Conservation (phyloP, 2,113 vertebrate genomes). For the Formicarius rufipectus region DNA sequence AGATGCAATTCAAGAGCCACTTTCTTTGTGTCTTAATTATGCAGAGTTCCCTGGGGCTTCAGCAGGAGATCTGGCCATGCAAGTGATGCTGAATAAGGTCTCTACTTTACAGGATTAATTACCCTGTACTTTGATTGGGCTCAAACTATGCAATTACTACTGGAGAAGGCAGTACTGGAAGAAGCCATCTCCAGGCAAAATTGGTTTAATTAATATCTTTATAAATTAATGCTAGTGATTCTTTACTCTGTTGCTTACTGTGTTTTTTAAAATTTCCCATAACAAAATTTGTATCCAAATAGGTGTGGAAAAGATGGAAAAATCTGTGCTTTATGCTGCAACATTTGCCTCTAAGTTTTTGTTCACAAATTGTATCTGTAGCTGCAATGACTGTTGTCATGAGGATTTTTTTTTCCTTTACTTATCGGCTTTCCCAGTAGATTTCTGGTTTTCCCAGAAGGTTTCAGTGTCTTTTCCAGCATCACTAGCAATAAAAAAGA, state of each 20-base stretch:
- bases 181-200: conserved; percentile 7
- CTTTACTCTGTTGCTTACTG: background rate
- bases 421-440: background rate
- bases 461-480: background rate
- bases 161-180: background rate
- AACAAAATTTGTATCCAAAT: background rate
- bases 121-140: background rate
- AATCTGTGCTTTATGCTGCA: background rate
- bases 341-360: background rate
- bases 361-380: background rate
- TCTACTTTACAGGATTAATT: conserved; percentile 24
- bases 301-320: background rate
- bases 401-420: background rate
- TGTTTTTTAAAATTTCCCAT: background rate
- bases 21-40: background rate
- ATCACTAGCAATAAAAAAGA: conserved; percentile 5
- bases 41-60: background rate
- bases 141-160: background rate
- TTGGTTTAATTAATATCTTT: conserved; percentile 29
- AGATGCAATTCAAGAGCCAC: background rate
- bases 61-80: background rate
- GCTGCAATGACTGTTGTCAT: background rate
- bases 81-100: background rate
- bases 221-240: background rate
- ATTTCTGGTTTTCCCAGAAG: conserved; percentile 11